Base-by-base conservation (phyloP, 2,797 vertebrate species). In the Oophaga sylvatica region DNA sequence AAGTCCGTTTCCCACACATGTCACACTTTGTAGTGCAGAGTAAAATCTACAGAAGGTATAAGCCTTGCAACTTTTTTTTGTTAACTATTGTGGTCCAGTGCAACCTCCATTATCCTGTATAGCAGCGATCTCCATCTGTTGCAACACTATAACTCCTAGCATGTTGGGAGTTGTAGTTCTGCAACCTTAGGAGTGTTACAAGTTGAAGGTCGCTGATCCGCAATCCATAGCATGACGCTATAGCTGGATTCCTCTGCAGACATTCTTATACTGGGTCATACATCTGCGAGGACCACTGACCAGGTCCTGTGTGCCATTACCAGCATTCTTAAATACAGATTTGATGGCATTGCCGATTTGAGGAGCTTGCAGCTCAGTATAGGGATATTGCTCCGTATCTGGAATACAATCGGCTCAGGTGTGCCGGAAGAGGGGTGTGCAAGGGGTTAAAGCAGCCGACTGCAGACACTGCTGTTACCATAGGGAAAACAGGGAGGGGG, bases 361-460 rank as follows among this genome's bases (percentile, higher is more conserved):
- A 48, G 16, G 20, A 48, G 56, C 57, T 75, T 45, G 31, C 84
- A 57, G 59, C 62, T 31, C 77, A 60, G 9, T 19, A 59, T 10
- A 2, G n/a, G 15, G 53, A 29, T 29, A 29, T 59, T 17, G 26
- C 48, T 17, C 56, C 17, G 26, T 26, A 80, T 57, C 80, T 80
- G 59, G 41, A 45, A 65, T 60, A 35, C 35, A 2, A 65, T 48
- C 29, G 12, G 29, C 63, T n/a, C 85, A 81, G 78, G 85, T 73
- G 85, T 80, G 56, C 45, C 11, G 12, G 31, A 53, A 15, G 2
- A 65, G n/a, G 68, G 68, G 41, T 3, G 11, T 15, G 63, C 91
- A 90, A 92, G 93, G 93, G 95, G 95, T 95, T 95, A 95, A 96
- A 96, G 94, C 93, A 95, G 95, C 93, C 96, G 95, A 96, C 92